A percentile compares a stretch with the other conserved stretches of the same genome.
Evolutionary conservation across 2,888 invertebrate genomes (phyloP).

Genomic region (Drosophila macrospina): DNA sequence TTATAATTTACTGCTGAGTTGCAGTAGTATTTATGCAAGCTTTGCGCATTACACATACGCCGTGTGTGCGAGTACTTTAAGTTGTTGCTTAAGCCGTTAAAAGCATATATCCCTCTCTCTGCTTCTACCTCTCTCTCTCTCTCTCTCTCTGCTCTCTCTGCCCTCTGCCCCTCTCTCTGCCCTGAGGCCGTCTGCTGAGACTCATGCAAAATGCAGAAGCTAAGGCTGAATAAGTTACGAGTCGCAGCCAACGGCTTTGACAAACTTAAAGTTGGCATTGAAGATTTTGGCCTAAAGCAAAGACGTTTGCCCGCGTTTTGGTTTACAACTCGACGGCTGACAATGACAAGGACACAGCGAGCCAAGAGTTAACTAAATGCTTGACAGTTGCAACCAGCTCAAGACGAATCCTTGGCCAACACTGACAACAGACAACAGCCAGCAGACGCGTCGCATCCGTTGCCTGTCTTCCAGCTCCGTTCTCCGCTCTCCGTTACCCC

Average conservation of each 20-base stretch:
- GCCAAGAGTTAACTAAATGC: slow-evolving; percentile 77
- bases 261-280: slow-evolving; percentile 19
- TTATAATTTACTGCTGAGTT: too few species aligned
- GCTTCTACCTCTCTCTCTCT: not conserved
- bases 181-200: slow-evolving; percentile 6
- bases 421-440: too few species aligned
- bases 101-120: slow-evolving; percentile 13
- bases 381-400: slow-evolving; percentile 71
- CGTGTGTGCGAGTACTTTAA: slow-evolving; percentile 23
- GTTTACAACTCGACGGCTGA: slow-evolving; percentile 16
- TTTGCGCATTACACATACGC: slow-evolving; percentile 49
- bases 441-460: slow-evolving; percentile 23
- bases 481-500: not conserved
- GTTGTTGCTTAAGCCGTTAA: slow-evolving; percentile 43
- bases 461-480: not conserved
- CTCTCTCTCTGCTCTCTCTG: not conserved
- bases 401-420: slow-evolving; percentile 11
- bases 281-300: slow-evolving; percentile 15
- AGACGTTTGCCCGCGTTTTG: slow-evolving; percentile 1
- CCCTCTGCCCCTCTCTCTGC: not conserved
- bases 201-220: slow-evolving; percentile 65
- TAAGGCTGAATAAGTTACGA: slow-evolving; percentile 47
- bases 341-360: slow-evolving; percentile 48
- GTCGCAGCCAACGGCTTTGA: slow-evolving; percentile 2
- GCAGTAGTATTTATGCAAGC: too few species aligned